Evolutionary conservation across 2,888 invertebrate species (phyloP).

Genomic region (Ecliptopera silaceata): DNA sequence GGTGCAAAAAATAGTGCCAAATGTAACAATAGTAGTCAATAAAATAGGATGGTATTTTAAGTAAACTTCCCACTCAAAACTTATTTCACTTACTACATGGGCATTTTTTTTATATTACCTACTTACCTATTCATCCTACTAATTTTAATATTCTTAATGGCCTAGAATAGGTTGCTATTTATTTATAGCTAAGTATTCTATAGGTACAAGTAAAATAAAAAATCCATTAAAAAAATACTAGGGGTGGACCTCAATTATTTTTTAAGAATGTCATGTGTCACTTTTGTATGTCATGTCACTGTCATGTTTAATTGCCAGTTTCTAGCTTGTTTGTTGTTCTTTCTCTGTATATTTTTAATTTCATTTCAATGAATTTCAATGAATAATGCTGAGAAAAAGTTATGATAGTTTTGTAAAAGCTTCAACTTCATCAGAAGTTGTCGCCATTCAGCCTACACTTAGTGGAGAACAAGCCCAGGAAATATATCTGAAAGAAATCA

Average conservation of each 20-base stretch:
- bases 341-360: neutral
- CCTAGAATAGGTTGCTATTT: too few relatives aligned
- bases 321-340: too few relatives aligned
- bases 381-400: slow-evolving; percentile 48
- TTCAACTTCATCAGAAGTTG: slow-evolving; percentile 26
- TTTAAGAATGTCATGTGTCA: too few relatives aligned
- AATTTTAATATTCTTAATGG: neutral
- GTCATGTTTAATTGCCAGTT: too few relatives aligned
- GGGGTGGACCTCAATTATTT: too few relatives aligned
- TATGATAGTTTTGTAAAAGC: slow-evolving; percentile 63
- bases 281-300: too few relatives aligned
- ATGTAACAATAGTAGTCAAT: neutral
- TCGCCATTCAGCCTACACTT: slow-evolving; percentile 33
- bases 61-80: neutral
- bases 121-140: neutral
- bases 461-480: slow-evolving; percentile 63
- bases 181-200: too few relatives aligned
- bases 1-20: neutral
- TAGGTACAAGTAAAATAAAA: too few relatives aligned
- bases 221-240: too few relatives aligned
- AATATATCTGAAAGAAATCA: slow-evolving; percentile 68
- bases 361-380: neutral
- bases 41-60: neutral
- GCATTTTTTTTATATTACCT: too few relatives aligned
- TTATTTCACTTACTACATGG: neutral